Evolutionary conservation across 1,140 invertebrate genomes (phyloP).

Genomic region (Elymnias hypermnestra): DNA sequence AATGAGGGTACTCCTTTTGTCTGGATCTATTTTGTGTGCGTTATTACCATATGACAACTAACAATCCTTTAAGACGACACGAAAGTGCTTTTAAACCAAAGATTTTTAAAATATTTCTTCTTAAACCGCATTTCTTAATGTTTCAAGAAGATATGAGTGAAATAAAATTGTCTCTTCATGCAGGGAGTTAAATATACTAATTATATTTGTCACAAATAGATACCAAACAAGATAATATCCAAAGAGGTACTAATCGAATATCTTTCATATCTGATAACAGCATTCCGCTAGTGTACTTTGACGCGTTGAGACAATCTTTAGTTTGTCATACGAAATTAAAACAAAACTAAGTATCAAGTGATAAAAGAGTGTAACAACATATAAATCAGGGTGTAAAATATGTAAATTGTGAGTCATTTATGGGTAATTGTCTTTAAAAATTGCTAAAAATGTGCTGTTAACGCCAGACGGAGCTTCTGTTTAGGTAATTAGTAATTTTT

Average conservation of each 20-base stretch:
- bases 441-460: neutral
- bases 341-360: neutral
- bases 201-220: too few species aligned
- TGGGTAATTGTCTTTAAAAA: neutral
- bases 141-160: too few species aligned
- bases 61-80: too few species aligned
- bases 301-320: slow-evolving; percentile 9
- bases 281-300: slow-evolving; percentile 7
- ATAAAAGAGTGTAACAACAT: neutral
- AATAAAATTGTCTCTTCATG: too few species aligned
- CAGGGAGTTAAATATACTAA: too few species aligned
- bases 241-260: slow-evolving; percentile 11
- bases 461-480: neutral
- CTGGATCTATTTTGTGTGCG: too few species aligned
- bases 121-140: too few species aligned
- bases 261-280: slow-evolving; percentile 14
- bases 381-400: neutral
- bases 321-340: neutral
- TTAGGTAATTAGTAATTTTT: neutral
- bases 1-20: too few species aligned
- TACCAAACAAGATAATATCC: too few species aligned
- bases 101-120: too few species aligned
- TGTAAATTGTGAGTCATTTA: neutral
- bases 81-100: too few species aligned
- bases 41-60: too few species aligned